Evolutionary conservation across 1,140 invertebrate species (phyloP), one percentile per base, ranked within the genome.

Genomic region (Magallana angulata): DNA sequence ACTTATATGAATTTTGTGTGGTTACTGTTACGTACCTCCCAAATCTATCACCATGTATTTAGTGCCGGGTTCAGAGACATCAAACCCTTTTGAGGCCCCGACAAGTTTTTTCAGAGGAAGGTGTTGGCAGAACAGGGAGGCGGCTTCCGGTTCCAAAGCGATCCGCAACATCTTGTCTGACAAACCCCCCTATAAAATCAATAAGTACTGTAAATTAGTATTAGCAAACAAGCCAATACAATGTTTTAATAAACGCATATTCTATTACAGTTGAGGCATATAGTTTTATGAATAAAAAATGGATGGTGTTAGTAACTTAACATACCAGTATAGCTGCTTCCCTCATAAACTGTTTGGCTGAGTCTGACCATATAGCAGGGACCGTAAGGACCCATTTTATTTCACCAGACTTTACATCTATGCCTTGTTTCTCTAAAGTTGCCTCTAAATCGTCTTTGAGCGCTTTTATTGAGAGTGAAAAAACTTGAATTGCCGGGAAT

Each of bases 141-240:
- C 96, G n/a, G 96, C 96, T 92, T 96, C 96, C 0, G 96, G 96
- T 91, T 96, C 96, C 85, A 96, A 91, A 16, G 96, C 82, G 59
- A 88, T 88, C 7, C 48, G 57, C 18, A 88, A 62, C 30, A 56
- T 71, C 6, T 81, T 48, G 57, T 59, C 30, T 30, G n/a, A n/a
- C n/a, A n/a, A n/a, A n/a, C n/a, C n/a, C n/a, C n/a, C n/a, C n/a
- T n/a, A n/a, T n/a, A n/a, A n/a, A n/a, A n/a, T n/a, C n/a, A n/a
- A n/a, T n/a, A n/a, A n/a, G n/a, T n/a, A n/a, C n/a, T n/a, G n/a
- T n/a, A n/a, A n/a, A n/a, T n/a, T n/a, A n/a, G n/a, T n/a, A n/a
- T n/a, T n/a, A n/a, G n/a, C n/a, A n/a, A n/a, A n/a, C n/a, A n/a
- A n/a, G n/a, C n/a, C n/a, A n/a, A n/a, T n/a, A n/a, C n/a, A n/a